phyloP scores from a whole-genome alignment of 1,140 invertebrate genomes.

The Drosophila nigrodunni region DNA sequence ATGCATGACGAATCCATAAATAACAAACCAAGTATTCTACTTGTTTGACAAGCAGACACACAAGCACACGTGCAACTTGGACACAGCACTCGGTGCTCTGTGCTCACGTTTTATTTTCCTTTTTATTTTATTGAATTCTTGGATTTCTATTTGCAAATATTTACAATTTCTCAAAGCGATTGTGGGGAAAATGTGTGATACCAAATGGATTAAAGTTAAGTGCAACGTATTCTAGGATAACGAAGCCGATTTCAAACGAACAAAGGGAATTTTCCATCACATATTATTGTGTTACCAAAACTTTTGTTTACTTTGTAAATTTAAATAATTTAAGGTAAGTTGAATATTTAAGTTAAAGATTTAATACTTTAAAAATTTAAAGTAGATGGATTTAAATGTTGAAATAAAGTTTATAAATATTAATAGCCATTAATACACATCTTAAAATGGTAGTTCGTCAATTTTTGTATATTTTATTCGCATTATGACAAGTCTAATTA shows the following conservation, averaged over 20 bases:
- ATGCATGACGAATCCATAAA: slow-evolving; percentile 26
- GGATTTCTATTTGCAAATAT: neutral
- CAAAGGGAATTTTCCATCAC: neutral
- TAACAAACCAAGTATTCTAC: slow-evolving; percentile 17
- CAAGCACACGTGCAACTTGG: slow-evolving; percentile 11
- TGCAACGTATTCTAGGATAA: neutral
- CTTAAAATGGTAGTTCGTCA: neutral
- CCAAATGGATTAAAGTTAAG: neutral
- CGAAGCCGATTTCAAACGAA: neutral
- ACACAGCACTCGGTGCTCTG: neutral
- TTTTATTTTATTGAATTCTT: slow-evolving; percentile 9
- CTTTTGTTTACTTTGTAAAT: no score
- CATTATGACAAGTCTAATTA: no score
- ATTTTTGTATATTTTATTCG: neutral
- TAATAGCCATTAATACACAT: no score
- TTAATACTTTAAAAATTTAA: no score
- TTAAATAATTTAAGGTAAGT: no score
- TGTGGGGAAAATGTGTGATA: neutral
- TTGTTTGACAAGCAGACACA: slow-evolving; percentile 6
- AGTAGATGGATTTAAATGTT: no score
- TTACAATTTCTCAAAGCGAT: slow-evolving; percentile 7
- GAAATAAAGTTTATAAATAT: no score
- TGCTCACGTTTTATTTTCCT: slow-evolving; percentile 6
- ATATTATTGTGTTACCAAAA: neutral
- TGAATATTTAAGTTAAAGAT: no score